Conservation (phyloP, 2,888 invertebrate genomes). For the Drosophila paucipuncta region DNA sequence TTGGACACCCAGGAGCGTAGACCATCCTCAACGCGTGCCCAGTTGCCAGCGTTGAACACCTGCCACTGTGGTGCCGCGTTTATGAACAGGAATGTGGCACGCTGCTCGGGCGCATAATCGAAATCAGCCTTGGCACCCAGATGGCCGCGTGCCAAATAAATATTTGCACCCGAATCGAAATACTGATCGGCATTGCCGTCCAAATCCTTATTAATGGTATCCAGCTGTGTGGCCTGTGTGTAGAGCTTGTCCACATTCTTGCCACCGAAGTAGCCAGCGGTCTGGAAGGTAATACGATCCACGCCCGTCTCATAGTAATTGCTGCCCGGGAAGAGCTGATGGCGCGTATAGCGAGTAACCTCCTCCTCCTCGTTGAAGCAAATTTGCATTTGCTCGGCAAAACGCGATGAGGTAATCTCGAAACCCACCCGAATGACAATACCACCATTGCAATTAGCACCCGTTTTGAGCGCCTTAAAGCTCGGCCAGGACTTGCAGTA, state of each 20-base stretch:
- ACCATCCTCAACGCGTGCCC: constrained; percentile 86
- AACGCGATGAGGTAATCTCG: constrained; percentile 74
- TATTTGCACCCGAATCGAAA: constrained; percentile 61
- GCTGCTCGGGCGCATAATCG: constrained; percentile 86
- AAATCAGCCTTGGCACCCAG: constrained; percentile 87
- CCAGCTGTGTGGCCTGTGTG: constrained; percentile 80
- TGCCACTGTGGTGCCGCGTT: constrained; percentile 88
- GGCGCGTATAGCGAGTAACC: constrained; percentile 84
- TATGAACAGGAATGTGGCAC: constrained; percentile 87
- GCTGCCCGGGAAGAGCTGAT: constrained; percentile 84
- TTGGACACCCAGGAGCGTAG: constrained; percentile 82
- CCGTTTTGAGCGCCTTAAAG: constrained; percentile 78
- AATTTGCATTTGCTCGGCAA: constrained; percentile 84
- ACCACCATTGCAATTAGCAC: constrained; percentile 79
- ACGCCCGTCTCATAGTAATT: constrained; percentile 85
- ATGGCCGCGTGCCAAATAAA: constrained; percentile 86
- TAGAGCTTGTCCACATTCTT: constrained; percentile 84
- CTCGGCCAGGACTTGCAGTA: constrained; percentile 82
- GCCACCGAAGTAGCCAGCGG: constrained; percentile 81
- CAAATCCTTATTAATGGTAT: constrained; percentile 82
- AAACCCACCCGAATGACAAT: constrained; percentile 85
- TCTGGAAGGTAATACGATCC: constrained; percentile 83
- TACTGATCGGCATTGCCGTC: constrained; percentile 75
- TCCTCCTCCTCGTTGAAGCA: constrained; percentile 85
- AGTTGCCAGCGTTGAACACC: constrained; percentile 88